Conservation (phyloP, 2,113 vertebrate species). For the Myiagra hebetior region DNA sequence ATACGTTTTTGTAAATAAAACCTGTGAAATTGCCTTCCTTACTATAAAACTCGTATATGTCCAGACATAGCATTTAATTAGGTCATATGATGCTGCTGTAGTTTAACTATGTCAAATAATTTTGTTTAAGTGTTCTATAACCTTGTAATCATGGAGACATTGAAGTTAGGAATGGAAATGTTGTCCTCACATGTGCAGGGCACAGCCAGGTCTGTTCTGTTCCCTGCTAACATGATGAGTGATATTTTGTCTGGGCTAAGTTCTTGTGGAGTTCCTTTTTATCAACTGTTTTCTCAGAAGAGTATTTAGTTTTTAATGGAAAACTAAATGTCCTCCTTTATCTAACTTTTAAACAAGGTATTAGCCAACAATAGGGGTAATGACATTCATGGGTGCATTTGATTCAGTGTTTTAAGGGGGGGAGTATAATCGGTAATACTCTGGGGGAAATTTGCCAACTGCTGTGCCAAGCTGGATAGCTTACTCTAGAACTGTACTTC, state of each 20-base stretch:
- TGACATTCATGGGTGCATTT: background rate
- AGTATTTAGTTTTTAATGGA: background rate
- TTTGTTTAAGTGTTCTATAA: background rate
- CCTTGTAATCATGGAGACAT: background rate
- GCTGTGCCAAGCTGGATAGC: background rate
- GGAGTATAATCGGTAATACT: background rate
- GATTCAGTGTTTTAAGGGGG: background rate
- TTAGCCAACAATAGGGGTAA: background rate
- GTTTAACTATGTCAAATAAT: background rate
- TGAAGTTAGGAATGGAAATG: background rate
- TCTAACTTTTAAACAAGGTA: background rate
- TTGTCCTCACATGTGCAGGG: background rate
- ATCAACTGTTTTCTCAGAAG: background rate
- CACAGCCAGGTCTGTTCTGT: background rate
- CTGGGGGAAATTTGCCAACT: background rate
- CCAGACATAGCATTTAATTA: background rate
- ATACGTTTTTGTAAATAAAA: constrained; percentile 42
- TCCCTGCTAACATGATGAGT: background rate
- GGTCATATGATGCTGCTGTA: background rate
- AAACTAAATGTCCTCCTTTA: background rate
- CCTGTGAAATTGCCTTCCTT: constrained; percentile 31
- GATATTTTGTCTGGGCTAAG: background rate
- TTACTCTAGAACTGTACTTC: background rate
- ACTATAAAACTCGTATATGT: background rate
- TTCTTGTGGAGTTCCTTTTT: background rate